Evolutionary conservation across 2,113 vertebrate genomes (phyloP).

Genomic region (Patagioenas fasciata): DNA sequence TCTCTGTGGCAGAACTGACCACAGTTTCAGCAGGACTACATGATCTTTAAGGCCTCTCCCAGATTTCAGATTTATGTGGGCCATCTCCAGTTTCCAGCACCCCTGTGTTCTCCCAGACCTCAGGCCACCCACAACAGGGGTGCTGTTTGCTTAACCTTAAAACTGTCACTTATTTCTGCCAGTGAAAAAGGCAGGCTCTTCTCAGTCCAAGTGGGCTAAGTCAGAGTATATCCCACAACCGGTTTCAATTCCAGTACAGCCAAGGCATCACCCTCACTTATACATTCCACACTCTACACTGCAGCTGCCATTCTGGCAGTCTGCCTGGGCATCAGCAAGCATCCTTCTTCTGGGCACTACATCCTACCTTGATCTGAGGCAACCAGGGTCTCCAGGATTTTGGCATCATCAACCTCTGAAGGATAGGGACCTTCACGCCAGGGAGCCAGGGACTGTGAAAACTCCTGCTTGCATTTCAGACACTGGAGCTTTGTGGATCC

Average conservation of each 20-base stretch:
- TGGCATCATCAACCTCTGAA: not conserved
- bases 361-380: slow-evolving; percentile 42
- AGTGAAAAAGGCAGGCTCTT: not conserved
- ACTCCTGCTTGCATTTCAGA: slow-evolving; percentile 85
- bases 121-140: not conserved
- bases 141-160: not conserved
- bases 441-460: slow-evolving; percentile 28
- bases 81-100: not conserved
- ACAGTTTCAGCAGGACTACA: not conserved
- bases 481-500: slow-evolving; percentile 76
- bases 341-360: not conserved
- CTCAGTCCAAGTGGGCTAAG: not conserved
- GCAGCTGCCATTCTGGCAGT: not conserved
- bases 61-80: not conserved
- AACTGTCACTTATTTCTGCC: not conserved
- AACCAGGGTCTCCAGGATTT: slow-evolving; percentile 1
- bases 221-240: not conserved
- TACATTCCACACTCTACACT: not conserved
- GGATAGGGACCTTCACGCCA: slow-evolving; percentile 6
- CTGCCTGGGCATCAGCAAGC: not conserved
- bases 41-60: not conserved
- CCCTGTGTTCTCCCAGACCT: not conserved
- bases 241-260: not conserved
- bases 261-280: not conserved
- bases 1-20: not conserved